Evolutionary conservation across 1,140 invertebrate genomes (phyloP).

Genomic region (Schlechtendalia chinensis): DNA sequence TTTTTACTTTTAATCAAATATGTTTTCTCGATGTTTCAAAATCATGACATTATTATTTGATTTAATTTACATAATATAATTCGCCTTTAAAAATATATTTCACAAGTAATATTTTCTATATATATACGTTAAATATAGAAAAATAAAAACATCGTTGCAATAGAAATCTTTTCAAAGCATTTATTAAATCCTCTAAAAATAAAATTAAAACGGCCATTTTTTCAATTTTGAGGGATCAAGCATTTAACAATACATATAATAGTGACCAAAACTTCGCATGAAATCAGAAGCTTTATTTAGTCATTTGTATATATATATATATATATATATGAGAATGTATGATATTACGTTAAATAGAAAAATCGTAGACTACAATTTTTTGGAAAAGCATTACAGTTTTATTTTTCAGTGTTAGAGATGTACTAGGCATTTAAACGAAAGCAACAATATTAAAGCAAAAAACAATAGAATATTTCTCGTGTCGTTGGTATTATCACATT

Average conservation of each 20-base stretch:
- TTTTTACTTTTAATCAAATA: too few species aligned
- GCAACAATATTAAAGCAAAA: too few species aligned
- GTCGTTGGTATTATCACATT: too few species aligned
- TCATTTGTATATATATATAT: not conserved
- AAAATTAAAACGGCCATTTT: not conserved
- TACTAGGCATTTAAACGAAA: not conserved
- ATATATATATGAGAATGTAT: not conserved
- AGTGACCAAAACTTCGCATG: not conserved
- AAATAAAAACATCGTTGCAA: not conserved
- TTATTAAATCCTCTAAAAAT: not conserved
- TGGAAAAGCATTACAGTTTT: not conserved
- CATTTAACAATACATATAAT: not conserved
- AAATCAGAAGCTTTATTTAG: not conserved
- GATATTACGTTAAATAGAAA: not conserved
- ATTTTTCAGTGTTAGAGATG: not conserved
- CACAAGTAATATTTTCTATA: too few species aligned
- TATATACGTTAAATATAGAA: not conserved
- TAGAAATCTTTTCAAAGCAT: not conserved
- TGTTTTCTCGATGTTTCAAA: too few species aligned
- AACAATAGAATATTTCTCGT: too few species aligned
- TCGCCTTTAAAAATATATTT: too few species aligned
- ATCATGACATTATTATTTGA: too few species aligned
- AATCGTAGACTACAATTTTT: not conserved
- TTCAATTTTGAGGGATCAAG: not conserved
- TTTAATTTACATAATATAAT: too few species aligned